These are phyloP conservation scores for Brachirus orientalis DNA, from an alignment of 2,113 vertebrate species.

Conservation along the genomic window DNA sequence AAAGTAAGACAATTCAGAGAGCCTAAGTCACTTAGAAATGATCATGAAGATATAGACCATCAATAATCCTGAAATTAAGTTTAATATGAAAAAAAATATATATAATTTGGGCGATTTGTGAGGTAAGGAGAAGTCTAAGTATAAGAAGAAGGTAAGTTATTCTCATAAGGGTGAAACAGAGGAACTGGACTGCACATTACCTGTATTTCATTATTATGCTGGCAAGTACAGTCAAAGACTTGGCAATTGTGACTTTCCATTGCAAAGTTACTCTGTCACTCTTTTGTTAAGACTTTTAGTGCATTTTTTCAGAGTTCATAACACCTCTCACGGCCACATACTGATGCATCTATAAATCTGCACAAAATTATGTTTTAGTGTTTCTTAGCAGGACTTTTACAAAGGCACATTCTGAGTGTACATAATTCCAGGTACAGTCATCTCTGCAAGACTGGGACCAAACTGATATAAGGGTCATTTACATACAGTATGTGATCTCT, in stretches of 20 bases:
- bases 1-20: constrained; percentile 27
- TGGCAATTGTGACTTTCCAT: constrained; percentile 68
- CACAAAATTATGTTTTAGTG: constrained; percentile 40
- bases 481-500: too few species aligned
- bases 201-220: constrained; percentile 47
- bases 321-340: constrained; percentile 59
- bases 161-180: constrained; percentile 54
- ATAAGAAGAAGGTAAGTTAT: constrained; percentile 49
- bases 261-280: constrained; percentile 64
- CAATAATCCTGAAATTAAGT: constrained; percentile 9
- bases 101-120: constrained; percentile 33
- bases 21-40: not conserved
- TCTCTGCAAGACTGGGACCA: constrained; percentile 18
- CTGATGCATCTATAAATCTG: constrained; percentile 52
- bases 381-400: constrained; percentile 26
- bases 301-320: constrained; percentile 57
- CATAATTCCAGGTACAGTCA: not conserved
- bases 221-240: constrained; percentile 51
- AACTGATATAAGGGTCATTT: constrained; percentile 31
- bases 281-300: constrained; percentile 62
- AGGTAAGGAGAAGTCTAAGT: constrained; percentile 27
- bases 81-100: constrained; percentile 7
- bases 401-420: constrained; percentile 42
- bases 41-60: not conserved
- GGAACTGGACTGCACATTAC: constrained; percentile 6